Conservation (phyloP, 2,888 invertebrate species). For the Ormyrus thymus region DNA sequence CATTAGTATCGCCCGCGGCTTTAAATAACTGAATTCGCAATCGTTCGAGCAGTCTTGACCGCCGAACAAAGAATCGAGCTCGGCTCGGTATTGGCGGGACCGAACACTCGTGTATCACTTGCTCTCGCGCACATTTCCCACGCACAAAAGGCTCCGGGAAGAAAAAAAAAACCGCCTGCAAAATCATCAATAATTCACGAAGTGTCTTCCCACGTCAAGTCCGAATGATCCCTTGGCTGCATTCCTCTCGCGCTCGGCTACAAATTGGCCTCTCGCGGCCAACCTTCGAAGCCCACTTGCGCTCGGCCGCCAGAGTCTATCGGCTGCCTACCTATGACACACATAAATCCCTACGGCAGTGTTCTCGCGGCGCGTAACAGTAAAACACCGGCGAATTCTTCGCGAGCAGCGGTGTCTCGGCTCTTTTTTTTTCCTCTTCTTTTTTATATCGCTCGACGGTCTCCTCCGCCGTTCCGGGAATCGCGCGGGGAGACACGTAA, state of each 20-base stretch:
- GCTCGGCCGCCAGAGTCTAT: neutral
- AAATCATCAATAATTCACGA: constrained; percentile 33
- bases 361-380: constrained; percentile 33
- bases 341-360: constrained; percentile 33
- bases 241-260: neutral
- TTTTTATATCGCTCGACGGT: too few relatives aligned
- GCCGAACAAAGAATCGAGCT: too few relatives aligned
- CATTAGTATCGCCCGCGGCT: too few relatives aligned
- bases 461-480: constrained; percentile 23
- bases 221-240: neutral
- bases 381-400: constrained; percentile 35
- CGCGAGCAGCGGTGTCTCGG: neutral
- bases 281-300: neutral
- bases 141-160: neutral
- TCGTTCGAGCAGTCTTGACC: too few relatives aligned
- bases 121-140: neutral
- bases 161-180: neutral
- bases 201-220: constrained; percentile 13
- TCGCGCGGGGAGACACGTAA: neutral
- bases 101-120: neutral
- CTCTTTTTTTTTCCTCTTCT: neutral
- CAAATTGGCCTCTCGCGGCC: neutral
- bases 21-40: too few relatives aligned
- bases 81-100: too few relatives aligned
- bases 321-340: constrained; percentile 16